These are phyloP conservation scores for Habrosyne pyritoides DNA, from an alignment of 2,888 invertebrate species.

Conservation along the genomic window DNA sequence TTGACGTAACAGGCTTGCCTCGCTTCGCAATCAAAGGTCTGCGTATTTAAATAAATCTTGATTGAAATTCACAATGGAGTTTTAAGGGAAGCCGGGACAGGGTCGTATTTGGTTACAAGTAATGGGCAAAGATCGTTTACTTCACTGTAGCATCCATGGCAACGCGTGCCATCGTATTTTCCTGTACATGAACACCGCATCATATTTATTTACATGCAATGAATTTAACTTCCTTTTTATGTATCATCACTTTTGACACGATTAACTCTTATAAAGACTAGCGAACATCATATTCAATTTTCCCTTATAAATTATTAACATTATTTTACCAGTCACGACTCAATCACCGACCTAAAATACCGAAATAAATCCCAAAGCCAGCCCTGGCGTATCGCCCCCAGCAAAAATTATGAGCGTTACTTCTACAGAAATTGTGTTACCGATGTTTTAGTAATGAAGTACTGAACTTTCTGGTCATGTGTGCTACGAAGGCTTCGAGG, in stretches of 20 bases:
- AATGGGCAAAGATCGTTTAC: conserved; percentile 24
- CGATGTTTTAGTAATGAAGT: conserved; percentile 72
- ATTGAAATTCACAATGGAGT: conserved; percentile 68
- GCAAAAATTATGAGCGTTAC: conserved; percentile 61
- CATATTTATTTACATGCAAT: neutral
- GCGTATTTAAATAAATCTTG: conserved; percentile 77
- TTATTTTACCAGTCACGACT: too few relatives aligned
- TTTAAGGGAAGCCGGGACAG: conserved; percentile 40
- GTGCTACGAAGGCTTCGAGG: conserved; percentile 40
- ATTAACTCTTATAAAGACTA: too few relatives aligned
- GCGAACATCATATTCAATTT: too few relatives aligned
- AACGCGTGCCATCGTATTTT: conserved; percentile 19
- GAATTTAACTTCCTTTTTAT: too few relatives aligned
- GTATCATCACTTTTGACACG: too few relatives aligned
- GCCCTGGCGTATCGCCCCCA: conserved; percentile 21
- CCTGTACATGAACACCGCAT: neutral
- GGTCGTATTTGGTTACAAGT: conserved; percentile 9
- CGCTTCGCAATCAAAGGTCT: conserved; percentile 73
- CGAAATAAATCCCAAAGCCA: conserved; percentile 12
- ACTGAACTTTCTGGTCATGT: conserved; percentile 77
- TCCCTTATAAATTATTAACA: too few relatives aligned
- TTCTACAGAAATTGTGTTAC: conserved; percentile 60
- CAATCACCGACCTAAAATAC: neutral
- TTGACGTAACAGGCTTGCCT: conserved; percentile 63
- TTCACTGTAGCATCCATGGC: conserved; percentile 16